Conservation (phyloP, 2,113 vertebrate species). For the Tringa solitaria region DNA sequence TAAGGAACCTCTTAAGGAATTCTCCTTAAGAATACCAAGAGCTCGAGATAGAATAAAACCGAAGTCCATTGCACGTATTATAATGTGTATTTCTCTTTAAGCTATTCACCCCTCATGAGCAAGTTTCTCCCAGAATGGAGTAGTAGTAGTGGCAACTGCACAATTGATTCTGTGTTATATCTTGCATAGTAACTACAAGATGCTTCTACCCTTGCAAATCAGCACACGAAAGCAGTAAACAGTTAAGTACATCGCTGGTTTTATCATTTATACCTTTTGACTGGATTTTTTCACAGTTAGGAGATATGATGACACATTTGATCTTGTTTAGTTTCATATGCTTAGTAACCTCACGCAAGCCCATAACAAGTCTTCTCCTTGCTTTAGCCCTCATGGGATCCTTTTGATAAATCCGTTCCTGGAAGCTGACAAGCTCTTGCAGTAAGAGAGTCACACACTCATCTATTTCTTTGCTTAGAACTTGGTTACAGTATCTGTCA, state of each 20-base stretch:
- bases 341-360: slow-evolving; percentile 94
- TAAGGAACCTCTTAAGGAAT: not conserved
- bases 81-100: not conserved
- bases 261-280: slow-evolving; percentile 84
- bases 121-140: not conserved
- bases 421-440: slow-evolving; percentile 97
- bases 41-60: not conserved
- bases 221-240: not conserved
- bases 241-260: not conserved
- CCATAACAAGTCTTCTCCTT: slow-evolving; percentile 94
- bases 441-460: slow-evolving; percentile 93
- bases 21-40: not conserved
- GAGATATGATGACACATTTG: slow-evolving; percentile 97
- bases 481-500: slow-evolving; percentile 95
- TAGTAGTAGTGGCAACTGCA: not conserved
- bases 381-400: slow-evolving; percentile 94
- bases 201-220: not conserved
- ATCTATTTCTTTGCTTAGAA: slow-evolving; percentile 97
- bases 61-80: not conserved
- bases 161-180: not conserved
- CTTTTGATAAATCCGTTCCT: slow-evolving; percentile 94
- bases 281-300: slow-evolving; percentile 99
- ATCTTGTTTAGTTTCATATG: slow-evolving; percentile 98
- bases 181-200: not conserved
- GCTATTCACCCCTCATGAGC: not conserved